Percentiles rank a stretch among this genome's conserved stretches.
These are phyloP conservation scores for Phaonia tiefii DNA, from an alignment of 2,888 invertebrate genomes.

Conservation along the genomic window DNA sequence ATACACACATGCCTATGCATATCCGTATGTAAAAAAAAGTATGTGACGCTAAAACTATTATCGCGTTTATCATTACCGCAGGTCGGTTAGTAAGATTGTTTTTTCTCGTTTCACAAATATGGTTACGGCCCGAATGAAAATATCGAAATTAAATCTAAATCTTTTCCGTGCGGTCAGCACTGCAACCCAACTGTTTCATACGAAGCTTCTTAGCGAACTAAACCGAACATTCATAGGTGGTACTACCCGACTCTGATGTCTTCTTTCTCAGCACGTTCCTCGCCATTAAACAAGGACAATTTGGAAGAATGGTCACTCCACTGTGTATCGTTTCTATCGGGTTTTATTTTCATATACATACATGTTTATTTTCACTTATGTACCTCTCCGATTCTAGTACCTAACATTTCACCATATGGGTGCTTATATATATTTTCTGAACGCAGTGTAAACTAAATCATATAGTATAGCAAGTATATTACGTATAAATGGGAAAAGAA, in stretches of 20 bases:
- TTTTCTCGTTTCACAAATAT: conserved; percentile 54
- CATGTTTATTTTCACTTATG: not conserved
- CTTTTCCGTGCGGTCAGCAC: not conserved
- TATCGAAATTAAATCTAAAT: conserved; percentile 44
- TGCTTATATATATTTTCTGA: conserved; percentile 1
- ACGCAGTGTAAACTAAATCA: not conserved
- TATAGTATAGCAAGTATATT: conserved; percentile 8
- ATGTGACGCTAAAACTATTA: conserved; percentile 58
- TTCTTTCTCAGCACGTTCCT: conserved; percentile 49
- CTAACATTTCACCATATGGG: conserved; percentile 10
- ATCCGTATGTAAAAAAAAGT: not conserved
- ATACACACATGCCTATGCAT: not conserved
- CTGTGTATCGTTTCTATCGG: not conserved
- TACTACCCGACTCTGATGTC: conserved; percentile 25
- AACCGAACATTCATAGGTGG: conserved; percentile 37
- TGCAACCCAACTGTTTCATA: conserved; percentile 9
- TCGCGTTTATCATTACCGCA: conserved; percentile 64
- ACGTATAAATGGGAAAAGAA: conserved; percentile 19
- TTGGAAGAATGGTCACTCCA: not conserved
- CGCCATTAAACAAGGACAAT: not conserved
- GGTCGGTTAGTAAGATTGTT: conserved; percentile 56
- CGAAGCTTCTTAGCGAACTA: conserved; percentile 57
- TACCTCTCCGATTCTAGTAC: not conserved
- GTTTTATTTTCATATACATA: conserved; percentile 21
- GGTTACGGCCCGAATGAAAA: conserved; percentile 61